Evolutionary conservation across 2,888 invertebrate species (phyloP).

Genomic region (Unio delphinus): DNA sequence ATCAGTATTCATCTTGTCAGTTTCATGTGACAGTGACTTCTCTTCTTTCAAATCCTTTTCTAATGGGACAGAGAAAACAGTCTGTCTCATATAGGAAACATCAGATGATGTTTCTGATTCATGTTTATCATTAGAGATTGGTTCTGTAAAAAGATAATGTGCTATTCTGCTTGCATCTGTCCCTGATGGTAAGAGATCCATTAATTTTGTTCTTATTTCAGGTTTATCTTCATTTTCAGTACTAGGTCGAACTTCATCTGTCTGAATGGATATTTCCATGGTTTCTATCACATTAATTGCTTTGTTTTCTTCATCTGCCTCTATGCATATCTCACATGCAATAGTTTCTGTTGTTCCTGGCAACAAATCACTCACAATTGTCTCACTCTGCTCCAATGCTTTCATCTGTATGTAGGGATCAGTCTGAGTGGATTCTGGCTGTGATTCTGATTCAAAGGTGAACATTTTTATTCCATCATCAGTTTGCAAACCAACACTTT

Average conservation of each 20-base stretch:
- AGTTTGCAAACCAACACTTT: conserved; percentile 40
- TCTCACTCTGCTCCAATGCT: conserved; percentile 20
- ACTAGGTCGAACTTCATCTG: conserved; percentile 7
- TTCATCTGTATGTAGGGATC: conserved; percentile 16
- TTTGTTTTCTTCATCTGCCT: conserved; percentile 20
- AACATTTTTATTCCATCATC: conserved; percentile 13
- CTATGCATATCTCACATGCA: conserved; percentile 24
- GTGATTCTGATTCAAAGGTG: not conserved
- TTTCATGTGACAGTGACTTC: too few species aligned
- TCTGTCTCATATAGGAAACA: too few species aligned
- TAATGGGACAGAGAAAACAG: too few species aligned
- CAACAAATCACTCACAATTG: conserved; percentile 25
- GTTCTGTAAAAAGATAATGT: too few species aligned
- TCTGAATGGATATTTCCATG: conserved; percentile 14
- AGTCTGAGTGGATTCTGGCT: conserved; percentile 18
- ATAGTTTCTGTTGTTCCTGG: conserved; percentile 10
- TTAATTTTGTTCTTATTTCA: too few species aligned
- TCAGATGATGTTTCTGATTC: too few species aligned
- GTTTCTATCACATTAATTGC: conserved; percentile 4
- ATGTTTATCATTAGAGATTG: too few species aligned
- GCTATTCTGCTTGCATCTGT: too few species aligned
- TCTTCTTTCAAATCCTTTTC: too few species aligned
- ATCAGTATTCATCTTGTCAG: too few species aligned
- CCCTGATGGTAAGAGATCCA: too few species aligned
- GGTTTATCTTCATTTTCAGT: too few species aligned